Base-by-base conservation (phyloP, 2,888 invertebrate species). In the Acrobasis consociella region DNA sequence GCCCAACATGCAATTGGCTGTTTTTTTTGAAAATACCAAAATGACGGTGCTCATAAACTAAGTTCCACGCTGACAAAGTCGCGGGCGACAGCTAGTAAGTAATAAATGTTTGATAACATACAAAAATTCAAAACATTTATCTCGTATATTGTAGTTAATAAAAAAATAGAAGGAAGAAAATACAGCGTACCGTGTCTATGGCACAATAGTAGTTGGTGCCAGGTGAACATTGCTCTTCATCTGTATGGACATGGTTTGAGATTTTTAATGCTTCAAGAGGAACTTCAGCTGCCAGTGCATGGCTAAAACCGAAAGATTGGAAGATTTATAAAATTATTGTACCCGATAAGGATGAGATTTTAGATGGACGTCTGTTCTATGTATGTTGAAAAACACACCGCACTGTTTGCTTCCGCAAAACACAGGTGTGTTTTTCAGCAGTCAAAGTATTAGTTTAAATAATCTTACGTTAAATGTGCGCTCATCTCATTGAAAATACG, bases 401-500 rank as follows among this genome's bases (percentile, higher is more conserved):
- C 31, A 31, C 31, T 31, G 31, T 8, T 22, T 22, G 22, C 22
- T 22, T 31, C 31, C 31, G 31, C 7, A 31, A 31, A 31, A 31
- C 8, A 7, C 7, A 31, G 31, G 31, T 31, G 8, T 22, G 22
- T 3, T 22, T 22, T 22, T 22, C 31, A 31, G 31, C 31, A 22
- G 22, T 5, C 2, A 3, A 46, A 46, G 11, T 46, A 1, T n/a
- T 3, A 2, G 13, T 13, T 16, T 16, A 11, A 16, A 55, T 9
- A 39, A 10, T 56, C 85, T 84, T 72, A 90, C 89, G 88, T 77
- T 64, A 88, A 69, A 56, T 80, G 79, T 2, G 81, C 79, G 49
- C 76, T 70, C 17, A 77, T 78, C 64, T 89, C 90, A 73, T 89
- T 87, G 77, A 77, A 89, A 49, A 90, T 71, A 49, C 84, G 80